Conservation (phyloP, 2,113 vertebrate species). For the Xiphophorus couchianus region DNA sequence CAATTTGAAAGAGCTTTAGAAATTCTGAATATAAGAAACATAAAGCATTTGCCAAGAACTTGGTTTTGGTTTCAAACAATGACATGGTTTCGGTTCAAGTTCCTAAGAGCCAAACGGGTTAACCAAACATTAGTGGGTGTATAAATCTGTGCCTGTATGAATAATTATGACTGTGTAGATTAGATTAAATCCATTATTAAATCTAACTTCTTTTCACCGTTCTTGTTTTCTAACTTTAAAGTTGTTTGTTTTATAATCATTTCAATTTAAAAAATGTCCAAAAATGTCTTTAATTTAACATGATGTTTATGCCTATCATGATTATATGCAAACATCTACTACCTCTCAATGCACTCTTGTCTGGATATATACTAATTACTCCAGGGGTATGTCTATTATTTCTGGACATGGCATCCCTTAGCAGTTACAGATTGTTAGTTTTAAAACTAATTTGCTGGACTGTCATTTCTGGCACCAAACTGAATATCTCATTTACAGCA, state of each 20-base stretch:
- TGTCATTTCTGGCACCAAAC: not conserved
- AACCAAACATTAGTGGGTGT: not conserved
- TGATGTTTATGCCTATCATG: too few species aligned
- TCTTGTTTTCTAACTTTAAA: too few species aligned
- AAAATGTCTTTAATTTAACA: too few species aligned
- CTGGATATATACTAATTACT: not conserved
- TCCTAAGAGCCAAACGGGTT: not conserved
- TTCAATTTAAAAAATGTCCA: too few species aligned
- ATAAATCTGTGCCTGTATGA: not conserved
- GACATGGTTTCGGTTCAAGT: not conserved
- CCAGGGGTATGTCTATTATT: not conserved
- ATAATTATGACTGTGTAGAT: not conserved
- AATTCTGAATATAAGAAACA: not conserved
- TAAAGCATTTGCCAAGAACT: not conserved
- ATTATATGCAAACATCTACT: not conserved
- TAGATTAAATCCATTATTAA: not conserved
- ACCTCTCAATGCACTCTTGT: not conserved
- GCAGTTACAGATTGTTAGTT: not conserved
- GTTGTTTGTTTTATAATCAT: too few species aligned
- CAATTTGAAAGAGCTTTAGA: not conserved
- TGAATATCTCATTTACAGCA: not conserved
- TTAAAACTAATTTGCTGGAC: not conserved
- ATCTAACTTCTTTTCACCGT: not conserved
- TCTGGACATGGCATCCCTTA: not conserved
- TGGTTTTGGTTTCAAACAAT: not conserved